These are phyloP conservation scores for Apostichopus californicus DNA, from an alignment of 35 echinoderm and acorn worm genomes.

Conservation along the genomic window DNA sequence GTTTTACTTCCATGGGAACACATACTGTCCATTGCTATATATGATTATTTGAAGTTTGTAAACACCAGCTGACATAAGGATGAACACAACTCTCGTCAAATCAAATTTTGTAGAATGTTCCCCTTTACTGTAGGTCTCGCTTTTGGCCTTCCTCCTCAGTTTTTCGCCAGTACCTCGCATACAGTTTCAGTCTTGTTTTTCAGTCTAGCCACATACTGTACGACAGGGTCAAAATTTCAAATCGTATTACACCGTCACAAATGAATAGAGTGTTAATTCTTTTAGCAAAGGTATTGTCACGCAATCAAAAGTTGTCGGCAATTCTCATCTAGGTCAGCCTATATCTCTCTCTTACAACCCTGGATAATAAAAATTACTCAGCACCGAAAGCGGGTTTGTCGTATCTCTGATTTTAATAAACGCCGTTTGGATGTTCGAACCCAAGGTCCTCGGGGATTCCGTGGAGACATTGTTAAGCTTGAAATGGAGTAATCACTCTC, in stretches of 20 bases:
- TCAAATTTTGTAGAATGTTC: too few relatives aligned
- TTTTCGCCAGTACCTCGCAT: too few relatives aligned
- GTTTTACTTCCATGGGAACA: too few relatives aligned
- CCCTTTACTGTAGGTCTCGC: too few relatives aligned
- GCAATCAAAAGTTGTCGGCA: constrained; percentile 49
- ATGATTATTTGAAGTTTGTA: too few relatives aligned
- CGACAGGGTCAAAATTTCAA: not conserved
- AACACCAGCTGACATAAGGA: too few relatives aligned
- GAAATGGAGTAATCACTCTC: constrained; percentile 39
- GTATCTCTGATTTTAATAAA: constrained; percentile 28
- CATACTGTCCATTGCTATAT: too few relatives aligned
- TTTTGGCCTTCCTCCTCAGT: too few relatives aligned
- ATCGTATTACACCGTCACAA: constrained; percentile 18
- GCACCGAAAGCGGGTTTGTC: constrained; percentile 14
- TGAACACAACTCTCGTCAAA: too few relatives aligned
- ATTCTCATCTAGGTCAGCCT: constrained; percentile 39
- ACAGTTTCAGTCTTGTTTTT: too few relatives aligned
- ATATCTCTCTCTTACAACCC: not conserved
- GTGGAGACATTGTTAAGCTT: constrained; percentile 37
- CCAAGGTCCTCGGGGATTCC: constrained; percentile 37
- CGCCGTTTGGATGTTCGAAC: not conserved
- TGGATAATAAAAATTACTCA: constrained; percentile 29
- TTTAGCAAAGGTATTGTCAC: constrained; percentile 42
- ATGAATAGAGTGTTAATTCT: constrained; percentile 23
- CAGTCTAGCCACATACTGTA: not conserved